These are phyloP conservation scores for Notodonta ziczac DNA, from an alignment of 2,888 invertebrate species.

Conservation along the genomic window DNA sequence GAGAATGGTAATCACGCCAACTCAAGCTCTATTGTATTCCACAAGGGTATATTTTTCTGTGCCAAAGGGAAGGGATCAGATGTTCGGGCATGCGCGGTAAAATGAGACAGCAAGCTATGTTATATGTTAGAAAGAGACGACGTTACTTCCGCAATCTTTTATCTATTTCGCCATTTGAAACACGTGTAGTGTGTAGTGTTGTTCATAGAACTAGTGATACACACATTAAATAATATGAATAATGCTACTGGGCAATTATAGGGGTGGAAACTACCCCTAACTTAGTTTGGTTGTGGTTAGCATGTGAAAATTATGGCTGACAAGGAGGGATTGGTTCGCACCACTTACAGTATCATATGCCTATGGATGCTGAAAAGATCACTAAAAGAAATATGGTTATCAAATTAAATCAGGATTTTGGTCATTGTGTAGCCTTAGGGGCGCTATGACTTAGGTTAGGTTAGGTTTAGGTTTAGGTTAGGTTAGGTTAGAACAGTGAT, in stretches of 20 bases:
- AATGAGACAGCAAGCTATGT: constrained; percentile 34
- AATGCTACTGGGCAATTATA: background rate
- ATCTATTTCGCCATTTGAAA: constrained; percentile 40
- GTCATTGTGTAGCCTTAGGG: too few relatives aligned
- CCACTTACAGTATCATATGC: too few relatives aligned
- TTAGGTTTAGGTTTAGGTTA: too few relatives aligned
- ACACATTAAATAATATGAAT: background rate
- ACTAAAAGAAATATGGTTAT: too few relatives aligned
- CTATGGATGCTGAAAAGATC: too few relatives aligned
- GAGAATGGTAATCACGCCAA: constrained; percentile 25
- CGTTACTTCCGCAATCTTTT: constrained; percentile 37
- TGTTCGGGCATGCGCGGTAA: constrained; percentile 67
- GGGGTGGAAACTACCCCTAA: too few relatives aligned
- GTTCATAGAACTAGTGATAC: background rate
- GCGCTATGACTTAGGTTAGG: too few relatives aligned
- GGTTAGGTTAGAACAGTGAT: too few relatives aligned
- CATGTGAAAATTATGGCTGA: too few relatives aligned
- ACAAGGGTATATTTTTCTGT: constrained; percentile 52
- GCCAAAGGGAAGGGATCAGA: constrained; percentile 34
- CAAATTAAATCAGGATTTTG: too few relatives aligned
- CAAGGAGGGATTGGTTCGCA: too few relatives aligned
- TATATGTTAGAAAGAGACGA: constrained; percentile 43
- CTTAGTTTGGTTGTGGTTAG: too few relatives aligned
- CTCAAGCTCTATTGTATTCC: constrained; percentile 43
- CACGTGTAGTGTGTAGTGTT: constrained; percentile 31